A percentile compares a stretch with the other conserved stretches of the same genome.
These are phyloP conservation scores for Neomorphus geoffroyi DNA, from an alignment of 2,797 vertebrate genomes.

Conservation along the genomic window DNA sequence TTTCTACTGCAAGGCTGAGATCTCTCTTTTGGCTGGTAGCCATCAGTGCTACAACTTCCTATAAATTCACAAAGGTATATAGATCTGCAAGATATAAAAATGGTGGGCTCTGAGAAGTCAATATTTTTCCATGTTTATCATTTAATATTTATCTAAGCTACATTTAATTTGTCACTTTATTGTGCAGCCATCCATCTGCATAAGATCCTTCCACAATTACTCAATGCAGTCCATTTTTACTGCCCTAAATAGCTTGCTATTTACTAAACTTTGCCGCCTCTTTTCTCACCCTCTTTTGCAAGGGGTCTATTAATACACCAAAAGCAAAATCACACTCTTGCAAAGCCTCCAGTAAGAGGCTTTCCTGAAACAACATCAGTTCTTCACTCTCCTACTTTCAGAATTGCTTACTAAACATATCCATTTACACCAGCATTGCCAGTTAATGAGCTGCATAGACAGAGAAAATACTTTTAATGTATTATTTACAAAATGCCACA, in stretches of 20 bases:
- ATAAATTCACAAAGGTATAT: not conserved
- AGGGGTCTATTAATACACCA: not conserved
- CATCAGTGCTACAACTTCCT: not conserved
- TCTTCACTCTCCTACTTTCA: not conserved
- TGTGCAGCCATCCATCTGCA: not conserved
- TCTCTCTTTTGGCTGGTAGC: not conserved
- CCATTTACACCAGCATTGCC: not conserved
- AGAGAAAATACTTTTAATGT: not conserved
- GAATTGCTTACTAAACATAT: not conserved
- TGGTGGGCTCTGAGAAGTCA: not conserved
- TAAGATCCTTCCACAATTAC: not conserved
- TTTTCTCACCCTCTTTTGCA: not conserved
- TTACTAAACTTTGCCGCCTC: not conserved
- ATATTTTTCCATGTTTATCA: not conserved
- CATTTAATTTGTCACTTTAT: not conserved
- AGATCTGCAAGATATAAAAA: not conserved
- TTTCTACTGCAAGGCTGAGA: not conserved
- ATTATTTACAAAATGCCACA: not conserved
- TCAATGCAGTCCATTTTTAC: not conserved
- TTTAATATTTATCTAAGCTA: not conserved
- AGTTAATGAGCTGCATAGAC: not conserved
- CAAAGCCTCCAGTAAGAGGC: not conserved
- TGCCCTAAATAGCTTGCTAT: not conserved
- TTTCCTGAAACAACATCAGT: not conserved
- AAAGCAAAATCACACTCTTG: not conserved